These are phyloP conservation scores for Nanorana parkeri DNA, from an alignment of 2,113 vertebrate species.

Conservation along the genomic window DNA sequence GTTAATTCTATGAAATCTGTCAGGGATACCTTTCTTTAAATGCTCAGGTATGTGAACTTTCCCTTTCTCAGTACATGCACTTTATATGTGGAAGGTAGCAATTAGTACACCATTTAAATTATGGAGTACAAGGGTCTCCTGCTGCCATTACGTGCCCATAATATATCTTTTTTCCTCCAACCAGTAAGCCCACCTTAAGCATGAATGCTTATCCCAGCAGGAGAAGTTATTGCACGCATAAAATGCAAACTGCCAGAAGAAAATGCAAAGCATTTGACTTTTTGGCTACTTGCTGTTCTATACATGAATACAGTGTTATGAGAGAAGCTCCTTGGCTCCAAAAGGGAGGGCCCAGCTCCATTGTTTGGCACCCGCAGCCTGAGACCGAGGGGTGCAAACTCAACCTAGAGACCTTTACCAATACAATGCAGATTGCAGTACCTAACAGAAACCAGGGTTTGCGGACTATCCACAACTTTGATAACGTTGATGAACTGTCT, in stretches of 20 bases:
- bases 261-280: constrained; percentile 54
- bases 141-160: constrained; percentile 15
- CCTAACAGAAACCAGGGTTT: no score
- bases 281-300: constrained; percentile 43
- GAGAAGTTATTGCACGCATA: constrained; percentile 46
- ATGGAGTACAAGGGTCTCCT: constrained; percentile 15
- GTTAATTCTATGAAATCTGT: no score
- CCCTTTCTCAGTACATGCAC: neutral
- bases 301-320: constrained; percentile 1
- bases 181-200: constrained; percentile 37
- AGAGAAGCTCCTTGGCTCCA: neutral
- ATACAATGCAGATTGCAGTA: no score
- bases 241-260: constrained; percentile 40
- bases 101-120: constrained; percentile 28
- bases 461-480: no score
- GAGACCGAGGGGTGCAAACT: no score
- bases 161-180: constrained; percentile 19
- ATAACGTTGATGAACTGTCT: no score
- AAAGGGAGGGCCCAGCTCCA: constrained; percentile 2
- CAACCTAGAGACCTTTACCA: no score
- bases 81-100: constrained; percentile 21
- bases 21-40: no score
- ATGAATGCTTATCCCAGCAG: constrained; percentile 51
- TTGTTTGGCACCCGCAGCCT: no score
- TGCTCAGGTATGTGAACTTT: neutral